Percentiles rank a stretch among this genome's conserved stretches.
Evolutionary conservation across 2,113 vertebrate species (phyloP).

Genomic region (Meriones unguiculatus): DNA sequence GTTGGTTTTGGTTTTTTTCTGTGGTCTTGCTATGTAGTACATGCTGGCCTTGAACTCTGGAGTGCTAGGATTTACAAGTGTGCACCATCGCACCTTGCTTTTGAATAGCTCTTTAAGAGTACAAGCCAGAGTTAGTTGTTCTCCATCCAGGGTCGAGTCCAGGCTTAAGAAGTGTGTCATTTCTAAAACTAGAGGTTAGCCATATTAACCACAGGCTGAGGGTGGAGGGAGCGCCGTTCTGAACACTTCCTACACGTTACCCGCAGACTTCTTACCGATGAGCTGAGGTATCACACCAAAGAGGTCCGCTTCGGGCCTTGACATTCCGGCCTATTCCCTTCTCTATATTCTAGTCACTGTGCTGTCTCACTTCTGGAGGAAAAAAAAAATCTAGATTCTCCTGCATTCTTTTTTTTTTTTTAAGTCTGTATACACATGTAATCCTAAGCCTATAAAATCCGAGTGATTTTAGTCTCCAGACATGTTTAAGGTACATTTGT

Average conservation of each 20-base stretch:
- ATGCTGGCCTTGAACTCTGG: not conserved
- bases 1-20: not conserved
- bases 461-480: not conserved
- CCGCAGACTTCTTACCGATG: not conserved
- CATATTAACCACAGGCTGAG: not conserved
- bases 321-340: not conserved
- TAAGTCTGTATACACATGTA: not conserved
- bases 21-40: not conserved
- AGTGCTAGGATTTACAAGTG: not conserved
- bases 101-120: not conserved
- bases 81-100: not conserved
- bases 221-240: not conserved
- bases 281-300: accelerated
- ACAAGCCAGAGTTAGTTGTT: constrained; percentile 23
- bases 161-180: not conserved
- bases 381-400: not conserved
- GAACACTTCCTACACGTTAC: accelerated
- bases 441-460: not conserved
- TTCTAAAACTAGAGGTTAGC: not conserved
- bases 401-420: not conserved
- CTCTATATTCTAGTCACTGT: not conserved
- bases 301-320: not conserved
- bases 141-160: not conserved
- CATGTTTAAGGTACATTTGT: not conserved
- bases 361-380: not conserved